These are phyloP conservation scores for Myodes glareolus DNA, from an alignment of 2,113 vertebrate genomes.

Conservation along the genomic window DNA sequence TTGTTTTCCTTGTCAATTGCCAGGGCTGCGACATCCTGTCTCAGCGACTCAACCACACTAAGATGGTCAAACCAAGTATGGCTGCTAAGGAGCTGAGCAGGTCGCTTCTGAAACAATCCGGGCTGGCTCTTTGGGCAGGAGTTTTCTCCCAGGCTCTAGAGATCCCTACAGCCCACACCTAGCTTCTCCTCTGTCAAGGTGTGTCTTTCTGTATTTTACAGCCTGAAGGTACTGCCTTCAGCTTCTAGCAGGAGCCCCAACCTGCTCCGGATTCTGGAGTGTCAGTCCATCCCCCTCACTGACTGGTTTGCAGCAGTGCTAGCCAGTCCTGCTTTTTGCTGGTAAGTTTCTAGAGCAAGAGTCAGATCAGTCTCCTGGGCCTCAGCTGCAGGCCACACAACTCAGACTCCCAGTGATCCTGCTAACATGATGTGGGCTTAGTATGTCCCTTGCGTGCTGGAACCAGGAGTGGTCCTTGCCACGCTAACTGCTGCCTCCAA, in stretches of 20 bases:
- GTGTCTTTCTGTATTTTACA: not conserved
- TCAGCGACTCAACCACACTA: not conserved
- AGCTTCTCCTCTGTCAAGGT: not conserved
- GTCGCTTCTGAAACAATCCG: not conserved
- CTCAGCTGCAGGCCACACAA: not conserved
- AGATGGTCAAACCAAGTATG: not conserved
- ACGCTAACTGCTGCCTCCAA: not conserved
- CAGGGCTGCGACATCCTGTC: not conserved
- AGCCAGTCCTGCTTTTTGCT: slow-evolving; percentile 19
- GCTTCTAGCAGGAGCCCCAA: not conserved
- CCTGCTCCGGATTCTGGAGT: not conserved
- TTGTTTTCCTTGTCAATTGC: not conserved
- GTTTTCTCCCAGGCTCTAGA: not conserved
- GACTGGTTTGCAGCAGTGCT: not conserved
- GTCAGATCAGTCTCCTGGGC: not conserved
- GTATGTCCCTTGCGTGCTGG: not conserved
- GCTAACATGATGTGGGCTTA: not conserved
- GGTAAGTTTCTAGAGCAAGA: not conserved
- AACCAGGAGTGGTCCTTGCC: not conserved
- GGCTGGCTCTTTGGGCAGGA: not conserved
- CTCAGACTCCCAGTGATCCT: not conserved
- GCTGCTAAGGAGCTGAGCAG: not conserved
- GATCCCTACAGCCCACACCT: not conserved
- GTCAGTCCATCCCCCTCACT: not conserved
- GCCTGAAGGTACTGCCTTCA: not conserved